phyloP scores from a whole-genome alignment of 2,113 vertebrate genomes.

The Gobius niger region DNA sequence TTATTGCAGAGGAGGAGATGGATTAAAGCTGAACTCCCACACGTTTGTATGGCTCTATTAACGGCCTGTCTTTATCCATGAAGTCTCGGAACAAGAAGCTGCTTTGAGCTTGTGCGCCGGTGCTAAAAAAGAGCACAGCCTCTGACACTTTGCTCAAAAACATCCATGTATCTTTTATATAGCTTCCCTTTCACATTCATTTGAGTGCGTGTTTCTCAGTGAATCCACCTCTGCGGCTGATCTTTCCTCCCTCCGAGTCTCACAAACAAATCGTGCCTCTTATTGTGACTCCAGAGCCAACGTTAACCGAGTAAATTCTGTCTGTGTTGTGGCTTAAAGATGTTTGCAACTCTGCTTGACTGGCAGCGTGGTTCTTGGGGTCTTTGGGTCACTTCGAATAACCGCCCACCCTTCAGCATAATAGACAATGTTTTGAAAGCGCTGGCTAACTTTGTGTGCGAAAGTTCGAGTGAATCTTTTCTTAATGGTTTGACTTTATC shows the following conservation, averaged over 20 bases:
- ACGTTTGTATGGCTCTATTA: slow-evolving; percentile 48
- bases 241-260: too few species aligned
- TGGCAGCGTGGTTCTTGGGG: not conserved
- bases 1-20: slow-evolving; percentile 37
- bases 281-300: too few species aligned
- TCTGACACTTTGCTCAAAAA: not conserved
- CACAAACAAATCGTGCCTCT: too few species aligned
- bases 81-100: slow-evolving; percentile 48
- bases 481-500: too few species aligned
- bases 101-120: slow-evolving; percentile 16
- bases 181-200: not conserved
- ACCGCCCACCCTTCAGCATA: not conserved
- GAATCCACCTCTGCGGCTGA: not conserved
- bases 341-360: not conserved
- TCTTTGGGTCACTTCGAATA: not conserved
- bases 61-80: slow-evolving; percentile 50
- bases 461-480: too few species aligned
- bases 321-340: not conserved
- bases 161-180: not conserved
- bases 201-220: not conserved
- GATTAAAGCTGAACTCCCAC: slow-evolving; percentile 57
- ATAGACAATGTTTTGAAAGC: not conserved
- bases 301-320: slow-evolving; percentile 4
- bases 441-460: too few species aligned
- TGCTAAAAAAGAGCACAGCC: slow-evolving; percentile 11